Evolutionary conservation across 2,888 invertebrate species (phyloP), one percentile per base, ranked within the genome.

Genomic region (Candidula unifasciata): DNA sequence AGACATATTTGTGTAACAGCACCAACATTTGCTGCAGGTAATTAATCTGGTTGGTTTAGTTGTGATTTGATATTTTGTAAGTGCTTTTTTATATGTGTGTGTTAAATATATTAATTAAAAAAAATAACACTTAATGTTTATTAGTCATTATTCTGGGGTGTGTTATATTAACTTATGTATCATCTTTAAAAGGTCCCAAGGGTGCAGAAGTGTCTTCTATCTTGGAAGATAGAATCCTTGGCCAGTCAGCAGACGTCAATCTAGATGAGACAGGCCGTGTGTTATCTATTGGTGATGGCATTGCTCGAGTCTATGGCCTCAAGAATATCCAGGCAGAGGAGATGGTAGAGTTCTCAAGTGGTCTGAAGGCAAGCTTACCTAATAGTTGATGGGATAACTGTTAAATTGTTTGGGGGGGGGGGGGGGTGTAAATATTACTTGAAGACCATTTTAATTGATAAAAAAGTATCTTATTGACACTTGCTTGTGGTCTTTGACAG

Each of bases 261-360:
- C 92, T 94, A 77, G 95, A 95, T 90, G 99, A 99, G 95, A 99
- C 99, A 92, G 99, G 99, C 88, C 96, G 97, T 92, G 99, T 99
- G 91, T 95, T 99, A 94, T 99, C 99, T 95, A 99, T 99, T 95
- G 99, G 99, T 96, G 99, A 99, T 95, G 99, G 99, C 97, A 99
- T 99, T 94, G 99, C 99, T 94, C 98, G 99, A 96, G 99, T 99
- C 80, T 99, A 99, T 95, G 99, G 99, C 86, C 96, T 99, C 92
- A 99, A 98, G 95, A 99, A 99, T 95, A 99, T 99, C 94, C 99
- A 99, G 95, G 99, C 99, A 91, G 99, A 99, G 95, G 99, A 99
- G 97, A 99, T 99, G 99, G 99, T 99, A 96, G 99, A 99, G 95
- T 99, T 99, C 95, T 99, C 99, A 91, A 98, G 98, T 68, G 99